Base-by-base conservation (phyloP, 2,888 invertebrate genomes). In the Caenorhabditis sp. region DNA sequence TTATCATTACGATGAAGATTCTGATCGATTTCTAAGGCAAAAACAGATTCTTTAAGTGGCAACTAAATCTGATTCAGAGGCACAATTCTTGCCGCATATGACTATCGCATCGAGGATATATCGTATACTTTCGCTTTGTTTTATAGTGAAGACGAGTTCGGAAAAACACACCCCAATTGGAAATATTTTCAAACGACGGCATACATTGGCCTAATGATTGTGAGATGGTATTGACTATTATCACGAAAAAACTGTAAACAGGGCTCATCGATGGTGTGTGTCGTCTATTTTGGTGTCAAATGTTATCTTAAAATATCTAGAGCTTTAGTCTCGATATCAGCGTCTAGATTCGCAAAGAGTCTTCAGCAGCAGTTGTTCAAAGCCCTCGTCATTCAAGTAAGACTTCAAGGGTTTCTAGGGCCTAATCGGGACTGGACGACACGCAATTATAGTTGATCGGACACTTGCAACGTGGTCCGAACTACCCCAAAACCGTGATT, bases 341-440 rank as follows among this genome's bases (percentile, higher is more conserved):
- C 32, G 46, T 59, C 58, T 4, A 24, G 35, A 7, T 13, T 22
- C 7, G 2, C 58, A 9, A 59, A 43, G 9, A 45, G 45, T 4
- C 45, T 59, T 8, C 58, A 59, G 15, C 32, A 46, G 11, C 58
- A 59, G 11, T 24, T 59, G 7, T 59, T 59, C 24, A 32, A 30
- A 7, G 58, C 58, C 13, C 15, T 59, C 2, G 58, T 46, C 7
- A 3, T 59, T 13, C 56, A 56, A 26, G 52, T 52, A 13, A 24
- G 24, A 26, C 9, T 39, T 39, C n/a, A n/a, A n/a, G n/a, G n/a
- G n/a, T n/a, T n/a, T n/a, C n/a, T n/a, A n/a, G n/a, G n/a, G n/a
- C n/a, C n/a, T n/a, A n/a, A n/a, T n/a, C n/a, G n/a, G n/a, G n/a
- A n/a, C n/a, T n/a, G n/a, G n/a, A n/a, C n/a, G n/a, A n/a, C n/a